Percentiles rank a stretch among this genome's conserved stretches.
Conservation (phyloP, 2,797 vertebrate species). For the Pogonophryne albipinna region DNA sequence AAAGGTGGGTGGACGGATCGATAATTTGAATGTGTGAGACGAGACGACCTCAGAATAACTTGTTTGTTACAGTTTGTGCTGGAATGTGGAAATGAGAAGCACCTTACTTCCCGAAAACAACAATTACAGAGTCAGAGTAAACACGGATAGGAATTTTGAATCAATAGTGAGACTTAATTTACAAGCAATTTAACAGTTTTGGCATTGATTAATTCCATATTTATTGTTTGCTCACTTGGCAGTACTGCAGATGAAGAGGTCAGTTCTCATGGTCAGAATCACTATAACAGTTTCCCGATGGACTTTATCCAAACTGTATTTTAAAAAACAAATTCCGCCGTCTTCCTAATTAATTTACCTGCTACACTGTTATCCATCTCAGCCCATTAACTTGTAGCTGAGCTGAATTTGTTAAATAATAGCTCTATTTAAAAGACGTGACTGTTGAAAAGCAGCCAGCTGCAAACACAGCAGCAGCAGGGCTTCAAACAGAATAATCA, state of each 20-base stretch:
- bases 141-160: not conserved
- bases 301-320: slow-evolving; percentile 34
- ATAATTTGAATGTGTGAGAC: slow-evolving; percentile 6
- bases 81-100: not conserved
- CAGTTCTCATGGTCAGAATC: slow-evolving; percentile 12
- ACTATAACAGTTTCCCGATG: slow-evolving; percentile 29
- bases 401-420: slow-evolving; percentile 52
- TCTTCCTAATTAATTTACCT: slow-evolving; percentile 45
- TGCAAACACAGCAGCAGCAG: slow-evolving; percentile 34
- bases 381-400: slow-evolving; percentile 45
- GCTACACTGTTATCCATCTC: slow-evolving; percentile 51
- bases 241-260: slow-evolving; percentile 10
- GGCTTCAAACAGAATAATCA: slow-evolving; percentile 51
- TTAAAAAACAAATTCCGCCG: slow-evolving; percentile 11
- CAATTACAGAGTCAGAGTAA: not conserved
- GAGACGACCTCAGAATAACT: slow-evolving; percentile 8
- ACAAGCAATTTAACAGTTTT: slow-evolving; percentile 8
- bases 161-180: slow-evolving; percentile 9
- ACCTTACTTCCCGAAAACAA: not conserved
- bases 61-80: not conserved
- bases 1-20: not conserved
- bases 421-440: slow-evolving; percentile 48
- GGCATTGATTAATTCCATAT: slow-evolving; percentile 24
- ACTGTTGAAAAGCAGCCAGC: slow-evolving; percentile 39
- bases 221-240: not conserved